These are phyloP conservation scores for Corbicula japonica DNA, from an alignment of 2,888 invertebrate species.

Conservation along the genomic window DNA sequence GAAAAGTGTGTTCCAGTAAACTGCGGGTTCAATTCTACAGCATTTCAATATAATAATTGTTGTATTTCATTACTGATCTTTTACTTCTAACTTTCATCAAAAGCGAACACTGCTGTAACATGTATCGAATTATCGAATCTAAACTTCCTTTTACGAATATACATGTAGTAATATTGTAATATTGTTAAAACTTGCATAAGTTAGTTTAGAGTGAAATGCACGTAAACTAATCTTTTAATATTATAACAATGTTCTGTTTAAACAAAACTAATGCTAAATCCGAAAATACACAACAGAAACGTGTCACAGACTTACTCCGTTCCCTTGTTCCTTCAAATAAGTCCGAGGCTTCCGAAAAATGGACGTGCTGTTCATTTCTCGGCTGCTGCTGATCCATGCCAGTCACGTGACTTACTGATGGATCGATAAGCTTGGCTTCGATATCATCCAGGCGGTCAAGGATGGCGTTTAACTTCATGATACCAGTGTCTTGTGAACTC, in stretches of 20 bases:
- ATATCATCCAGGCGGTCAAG: constrained; percentile 74
- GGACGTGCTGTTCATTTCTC: constrained; percentile 35
- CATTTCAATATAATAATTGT: no score
- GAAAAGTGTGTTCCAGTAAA: no score
- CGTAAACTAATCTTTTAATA: neutral
- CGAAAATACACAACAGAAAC: no score
- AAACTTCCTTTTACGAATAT: no score
- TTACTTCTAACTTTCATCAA: no score
- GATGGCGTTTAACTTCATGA: constrained; percentile 73
- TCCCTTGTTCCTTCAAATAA: constrained; percentile 68
- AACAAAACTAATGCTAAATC: neutral
- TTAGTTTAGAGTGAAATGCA: neutral
- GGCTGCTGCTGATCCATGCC: constrained; percentile 29
- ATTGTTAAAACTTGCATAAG: neutral
- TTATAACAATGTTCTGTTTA: neutral
- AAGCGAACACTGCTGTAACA: no score
- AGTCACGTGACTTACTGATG: constrained; percentile 35
- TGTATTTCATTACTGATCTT: no score
- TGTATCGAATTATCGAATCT: no score
- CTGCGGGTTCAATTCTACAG: no score
- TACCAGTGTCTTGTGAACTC: constrained; percentile 62
- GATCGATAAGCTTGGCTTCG: constrained; percentile 66
- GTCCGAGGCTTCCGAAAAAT: constrained; percentile 64
- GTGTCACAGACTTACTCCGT: constrained; percentile 59
- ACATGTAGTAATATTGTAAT: no score